Base-by-base conservation (phyloP, 2,113 vertebrate genomes). In the Alosa alosa region DNA sequence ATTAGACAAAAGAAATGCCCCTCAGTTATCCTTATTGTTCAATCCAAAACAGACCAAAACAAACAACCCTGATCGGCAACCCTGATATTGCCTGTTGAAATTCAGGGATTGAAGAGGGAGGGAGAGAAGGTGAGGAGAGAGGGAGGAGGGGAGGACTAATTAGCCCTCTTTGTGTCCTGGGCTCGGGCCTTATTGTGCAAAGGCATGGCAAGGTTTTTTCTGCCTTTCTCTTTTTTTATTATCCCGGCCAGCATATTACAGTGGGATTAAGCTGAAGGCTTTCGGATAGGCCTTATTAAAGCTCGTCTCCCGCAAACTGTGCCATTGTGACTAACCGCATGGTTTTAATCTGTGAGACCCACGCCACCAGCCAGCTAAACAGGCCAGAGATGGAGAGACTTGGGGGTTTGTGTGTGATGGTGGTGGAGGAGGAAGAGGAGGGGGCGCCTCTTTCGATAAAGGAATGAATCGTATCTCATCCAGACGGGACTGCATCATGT, bases 391-490 rank as follows among this genome's bases (percentile, higher is more conserved):
- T 44, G 15, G 84, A 68, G 49, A 11, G 55, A 44, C 10, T 64
- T 22, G 60, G 5, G 22, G 9, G 1, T 41, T 47, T 82, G 82
- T 52, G 36, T 25, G 52, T 49, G 82, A 41, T 45, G 84, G 20
- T 46, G 36, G 46, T 22, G 46, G 22, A 75, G 11, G 47, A 82
- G 36, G 82, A 44, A 83, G 75, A 36, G 72, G 82, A 84, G 55
- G 84, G 82, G 68, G 13, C 84, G 84, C 85, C 84, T 89, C 87
- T 25, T 86, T 84, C 0, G 88, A 93, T 89, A 93, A 92, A 90
- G 89, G 84, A 90, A 87, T 93, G 90, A 94, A 95, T 94, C 90
- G 83, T 94, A 94, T 94, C 94, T 95, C 89, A 44, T 83, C 90
- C 89, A 93, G 92, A 91, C 91, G 89, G 88, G 85, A 90, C 87